A percentile compares a stretch with the other conserved stretches of the same genome.
These are phyloP conservation scores for Ceratina calcarata DNA, from an alignment of 1,140 invertebrate genomes.

Conservation along the genomic window DNA sequence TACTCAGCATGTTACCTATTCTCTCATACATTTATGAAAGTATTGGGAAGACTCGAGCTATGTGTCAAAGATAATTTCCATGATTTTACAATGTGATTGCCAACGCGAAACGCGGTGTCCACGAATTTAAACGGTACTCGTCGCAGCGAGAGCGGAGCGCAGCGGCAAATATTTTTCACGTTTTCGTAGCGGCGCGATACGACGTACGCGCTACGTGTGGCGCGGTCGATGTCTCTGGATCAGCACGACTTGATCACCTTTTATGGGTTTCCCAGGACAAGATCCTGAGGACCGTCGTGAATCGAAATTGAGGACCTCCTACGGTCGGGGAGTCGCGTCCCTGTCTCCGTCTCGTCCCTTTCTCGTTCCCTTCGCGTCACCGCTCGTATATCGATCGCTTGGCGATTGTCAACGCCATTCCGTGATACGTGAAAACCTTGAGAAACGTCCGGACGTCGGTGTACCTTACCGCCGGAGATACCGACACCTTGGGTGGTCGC, in stretches of 20 bases:
- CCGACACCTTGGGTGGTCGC: slow-evolving; percentile 48
- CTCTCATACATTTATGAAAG: too few relatives aligned
- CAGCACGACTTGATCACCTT: slow-evolving; percentile 49
- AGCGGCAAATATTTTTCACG: slow-evolving; percentile 38
- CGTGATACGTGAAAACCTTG: slow-evolving; percentile 51
- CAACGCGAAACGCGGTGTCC: not conserved
- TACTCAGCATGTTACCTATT: too few relatives aligned
- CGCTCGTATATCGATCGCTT: slow-evolving; percentile 46
- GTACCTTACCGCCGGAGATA: slow-evolving; percentile 4
- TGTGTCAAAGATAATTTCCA: not conserved
- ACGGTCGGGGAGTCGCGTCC: slow-evolving; percentile 24
- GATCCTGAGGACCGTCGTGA: slow-evolving; percentile 48
- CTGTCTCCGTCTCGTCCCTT: slow-evolving; percentile 1
- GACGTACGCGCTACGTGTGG: slow-evolving; percentile 37
- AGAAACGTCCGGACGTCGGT: slow-evolving; percentile 14
- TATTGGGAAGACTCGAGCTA: too few relatives aligned
- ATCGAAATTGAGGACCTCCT: slow-evolving; percentile 56
- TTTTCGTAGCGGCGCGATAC: slow-evolving; percentile 17
- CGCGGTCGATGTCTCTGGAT: slow-evolving; percentile 20
- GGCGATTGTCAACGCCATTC: slow-evolving; percentile 52
- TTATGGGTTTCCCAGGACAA: slow-evolving; percentile 57
- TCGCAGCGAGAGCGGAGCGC: not conserved
- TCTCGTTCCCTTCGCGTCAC: slow-evolving; percentile 1
- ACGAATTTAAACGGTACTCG: not conserved
- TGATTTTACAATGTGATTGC: not conserved